phyloP scores from a whole-genome alignment of 2,797 vertebrate species.

The Sylvilagus floridanus region DNA sequence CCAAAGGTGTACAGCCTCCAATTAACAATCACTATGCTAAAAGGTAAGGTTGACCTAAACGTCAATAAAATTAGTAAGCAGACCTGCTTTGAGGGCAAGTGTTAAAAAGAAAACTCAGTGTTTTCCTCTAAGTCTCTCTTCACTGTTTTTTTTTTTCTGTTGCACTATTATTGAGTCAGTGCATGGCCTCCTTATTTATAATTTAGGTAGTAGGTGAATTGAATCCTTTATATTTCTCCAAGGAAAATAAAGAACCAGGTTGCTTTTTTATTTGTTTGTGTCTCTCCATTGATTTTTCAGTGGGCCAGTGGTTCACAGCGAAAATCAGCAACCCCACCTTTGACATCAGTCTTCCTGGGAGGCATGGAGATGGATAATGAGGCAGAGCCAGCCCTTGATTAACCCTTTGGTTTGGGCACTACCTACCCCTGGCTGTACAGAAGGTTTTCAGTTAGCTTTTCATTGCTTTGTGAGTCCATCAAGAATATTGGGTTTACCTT shows the following conservation, averaged over 20 bases:
- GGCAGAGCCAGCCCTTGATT: slow-evolving; percentile 15
- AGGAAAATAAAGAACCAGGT: slow-evolving; percentile 62
- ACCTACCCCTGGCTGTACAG: not conserved
- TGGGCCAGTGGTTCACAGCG: slow-evolving; percentile 40
- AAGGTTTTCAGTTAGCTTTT: slow-evolving; percentile 30
- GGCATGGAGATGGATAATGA: not conserved
- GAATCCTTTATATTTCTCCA: slow-evolving; percentile 64
- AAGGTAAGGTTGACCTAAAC: not conserved
- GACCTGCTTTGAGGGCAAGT: not conserved
- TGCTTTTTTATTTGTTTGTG: slow-evolving; percentile 63
- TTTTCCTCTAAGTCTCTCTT: not conserved
- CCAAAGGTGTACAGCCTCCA: not conserved
- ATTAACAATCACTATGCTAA: not conserved
- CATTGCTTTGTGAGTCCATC: slow-evolving; percentile 5
- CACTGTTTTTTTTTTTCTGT: slow-evolving; percentile 31
- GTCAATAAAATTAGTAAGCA: slow-evolving; percentile 4
- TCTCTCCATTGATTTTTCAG: slow-evolving; percentile 49
- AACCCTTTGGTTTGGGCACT: not conserved
- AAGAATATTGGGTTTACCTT: slow-evolving; percentile 30
- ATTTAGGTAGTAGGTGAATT: slow-evolving; percentile 65
- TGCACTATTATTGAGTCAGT: slow-evolving; percentile 58
- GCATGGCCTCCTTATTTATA: slow-evolving; percentile 56
- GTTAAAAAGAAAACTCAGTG: slow-evolving; percentile 1
- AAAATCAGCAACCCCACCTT: slow-evolving; percentile 43
- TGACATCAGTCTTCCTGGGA: slow-evolving; percentile 32